Percentiles rank a stretch among this genome's conserved stretches.
phyloP scores from a whole-genome alignment of 2,797 vertebrate species.

The Limnodromus scolopaceus region DNA sequence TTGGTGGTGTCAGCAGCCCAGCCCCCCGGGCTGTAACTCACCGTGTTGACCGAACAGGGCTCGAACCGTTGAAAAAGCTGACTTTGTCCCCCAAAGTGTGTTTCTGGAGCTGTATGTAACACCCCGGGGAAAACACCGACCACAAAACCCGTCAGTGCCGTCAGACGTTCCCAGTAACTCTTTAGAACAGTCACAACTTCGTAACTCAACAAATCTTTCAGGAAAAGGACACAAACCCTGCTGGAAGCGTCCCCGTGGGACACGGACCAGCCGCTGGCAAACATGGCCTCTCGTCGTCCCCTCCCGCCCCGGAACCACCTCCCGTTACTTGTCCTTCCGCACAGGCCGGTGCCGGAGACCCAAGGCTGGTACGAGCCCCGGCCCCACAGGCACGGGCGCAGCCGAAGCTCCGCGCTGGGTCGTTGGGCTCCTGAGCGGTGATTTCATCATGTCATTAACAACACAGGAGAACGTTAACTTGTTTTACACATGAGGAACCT shows the following conservation, averaged over 20 bases:
- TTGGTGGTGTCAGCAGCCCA: background rate
- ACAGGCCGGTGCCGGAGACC: fast-evolving
- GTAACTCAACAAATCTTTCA: background rate
- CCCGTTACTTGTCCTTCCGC: fast-evolving
- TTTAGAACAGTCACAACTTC: background rate
- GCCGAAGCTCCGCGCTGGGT: background rate
- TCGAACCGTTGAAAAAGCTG: background rate
- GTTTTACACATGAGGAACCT: background rate
- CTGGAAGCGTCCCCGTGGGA: fast-evolving
- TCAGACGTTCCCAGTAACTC: background rate
- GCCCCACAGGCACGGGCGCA: background rate
- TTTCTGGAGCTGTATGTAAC: background rate
- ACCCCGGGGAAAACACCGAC: background rate
- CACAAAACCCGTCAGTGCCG: background rate
- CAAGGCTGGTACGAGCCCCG: fast-evolving
- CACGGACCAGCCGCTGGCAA: background rate
- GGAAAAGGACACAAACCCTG: background rate
- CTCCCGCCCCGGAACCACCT: background rate
- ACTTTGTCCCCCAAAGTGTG: no score
- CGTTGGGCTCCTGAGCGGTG: fast-evolving
- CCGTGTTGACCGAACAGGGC: fast-evolving
- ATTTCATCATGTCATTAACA: background rate
- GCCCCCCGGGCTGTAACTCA: background rate
- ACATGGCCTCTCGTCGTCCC: fast-evolving
- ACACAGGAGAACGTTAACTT: background rate